Evolutionary conservation across 1,140 invertebrate genomes (phyloP), one percentile per base, ranked within the genome.

Genomic region (Drosophila rhopaloa): DNA sequence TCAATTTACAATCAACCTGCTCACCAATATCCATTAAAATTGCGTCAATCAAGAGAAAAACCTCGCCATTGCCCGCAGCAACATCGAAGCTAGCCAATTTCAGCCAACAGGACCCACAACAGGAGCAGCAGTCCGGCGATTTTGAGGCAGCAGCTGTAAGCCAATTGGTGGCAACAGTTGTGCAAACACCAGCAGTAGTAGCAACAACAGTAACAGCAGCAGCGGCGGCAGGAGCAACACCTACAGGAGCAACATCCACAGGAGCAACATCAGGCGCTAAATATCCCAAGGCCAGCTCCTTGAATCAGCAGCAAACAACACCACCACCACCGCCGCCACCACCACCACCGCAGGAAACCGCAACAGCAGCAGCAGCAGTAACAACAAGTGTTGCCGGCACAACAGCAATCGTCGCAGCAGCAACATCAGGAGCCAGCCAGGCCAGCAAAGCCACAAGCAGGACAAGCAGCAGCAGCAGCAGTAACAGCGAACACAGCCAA

Each of bases 21-120:
- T 68, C 61, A 71, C 63, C 51, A 83, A 86, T 80, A 90, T 59
- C 73, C 79, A 83, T 86, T 83, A 90, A 83, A 90, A 90, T 90
- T 90, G 81, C 86, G 86, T 86, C 86, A 83, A 90, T 90, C 71
- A 90, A 90, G 88, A 90, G 86, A 86, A 90, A 90, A 90, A 75
- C 61, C 51, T 90, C 86, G 66, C 85, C 84, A 72, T 68, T 84
- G 65, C 84, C 84, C 44, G 73, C 80, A 78, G 81, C 76, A 80
- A 82, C 76, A 68, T 79, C 71, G 66, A 73, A 62, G 57, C 76
- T 82, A 77, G 78, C 56, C 61, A 88, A 82, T 83, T 88, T 79
- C 53, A 79, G 65, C 50, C 77, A 81, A 54, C 71, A 59, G 59
- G 55, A 63, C 40, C 8, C n/a, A 35, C 58, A 53, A 11, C 73